A percentile compares a stretch with the other conserved stretches of the same genome.
These are phyloP conservation scores for Gastrophysa polygoni DNA, from an alignment of 2,888 invertebrate genomes.

Conservation along the genomic window DNA sequence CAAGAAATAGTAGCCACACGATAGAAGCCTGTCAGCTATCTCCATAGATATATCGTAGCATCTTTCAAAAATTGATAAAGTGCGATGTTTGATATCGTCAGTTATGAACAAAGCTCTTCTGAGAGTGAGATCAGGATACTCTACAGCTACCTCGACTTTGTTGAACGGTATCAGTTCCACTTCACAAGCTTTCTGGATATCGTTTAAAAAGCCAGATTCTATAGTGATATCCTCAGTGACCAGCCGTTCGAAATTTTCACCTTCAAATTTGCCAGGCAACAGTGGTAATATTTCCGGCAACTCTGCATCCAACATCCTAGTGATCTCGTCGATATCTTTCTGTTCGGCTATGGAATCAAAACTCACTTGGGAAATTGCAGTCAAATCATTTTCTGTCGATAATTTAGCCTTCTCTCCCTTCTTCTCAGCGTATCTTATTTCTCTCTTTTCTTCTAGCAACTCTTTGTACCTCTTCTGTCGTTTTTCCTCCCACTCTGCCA, in stretches of 20 bases:
- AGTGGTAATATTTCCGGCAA: conserved; percentile 60
- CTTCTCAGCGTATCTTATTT: conserved; percentile 47
- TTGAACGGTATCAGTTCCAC: conserved; percentile 60
- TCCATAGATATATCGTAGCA: conserved; percentile 62
- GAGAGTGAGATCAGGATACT: conserved; percentile 48
- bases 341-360: conserved; percentile 61
- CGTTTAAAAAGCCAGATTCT: conserved; percentile 59
- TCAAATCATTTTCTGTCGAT: conserved; percentile 5
- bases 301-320: conserved; percentile 48
- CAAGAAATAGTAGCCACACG: conserved; percentile 65
- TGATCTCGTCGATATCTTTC: conserved; percentile 59
- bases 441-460: conserved; percentile 47
- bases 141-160: conserved; percentile 57
- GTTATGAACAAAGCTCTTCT: conserved; percentile 45
- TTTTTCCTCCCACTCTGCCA: conserved; percentile 45
- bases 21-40: conserved; percentile 64
- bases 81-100: conserved; percentile 57
- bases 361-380: conserved; percentile 46
- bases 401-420: conserved; percentile 5
- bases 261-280: conserved; percentile 61
- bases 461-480: conserved; percentile 43
- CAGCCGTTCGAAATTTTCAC: conserved; percentile 59
- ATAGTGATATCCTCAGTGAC: conserved; percentile 59
- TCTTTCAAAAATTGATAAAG: conserved; percentile 64
- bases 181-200: conserved; percentile 53